Evolutionary conservation across 1,140 invertebrate genomes (phyloP), one percentile per base, ranked within the genome.

Genomic region (Apocrypta bakeri): DNA sequence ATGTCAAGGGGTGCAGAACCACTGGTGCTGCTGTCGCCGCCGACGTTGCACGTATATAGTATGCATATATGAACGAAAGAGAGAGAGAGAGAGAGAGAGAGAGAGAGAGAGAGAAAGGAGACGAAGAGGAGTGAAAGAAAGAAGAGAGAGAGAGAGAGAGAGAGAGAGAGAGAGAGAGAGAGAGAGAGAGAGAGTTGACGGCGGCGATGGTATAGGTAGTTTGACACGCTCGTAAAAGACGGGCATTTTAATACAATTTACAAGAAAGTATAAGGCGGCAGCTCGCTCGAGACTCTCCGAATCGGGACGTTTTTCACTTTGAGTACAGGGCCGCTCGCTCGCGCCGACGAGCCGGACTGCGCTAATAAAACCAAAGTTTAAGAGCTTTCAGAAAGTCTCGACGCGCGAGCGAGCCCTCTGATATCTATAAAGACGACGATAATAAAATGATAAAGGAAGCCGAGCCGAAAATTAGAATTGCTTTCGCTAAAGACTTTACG

Each of bases 141-240:
- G 66, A 84, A 83, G 84, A 48, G 48, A 64, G 33, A 48, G 29
- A 73, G 79, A 79, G 42, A n/a, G n/a, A n/a, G 24, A 48, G n/a
- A 24, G 76, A 21, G 14, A 42, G 75, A 64, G 73, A 81, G 66
- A 69, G 37, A 68, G 69, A 68, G 61, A 33, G 64, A 80, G 48
- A 76, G 24, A n/a, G 64, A 80, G 75, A 83, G 63, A 83, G 33
- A 86, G 66, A 61, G 69, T 14, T 9, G 61, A 79, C 81, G 77
- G 71, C 87, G 85, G 85, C 87, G 88, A 85, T 82, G 84, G 86
- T 85, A 86, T 89, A 90, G 90, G 91, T 90, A 91, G 91, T 91
- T 90, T 90, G 90, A 92, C 90, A 90, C 88, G 90, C 86, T 91
- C 91, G 90, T 92, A 92, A 92, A 92, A 92, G 89, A 88, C 88